Conservation (phyloP, 1,140 invertebrate species). For the Brachionus paranguensis region DNA sequence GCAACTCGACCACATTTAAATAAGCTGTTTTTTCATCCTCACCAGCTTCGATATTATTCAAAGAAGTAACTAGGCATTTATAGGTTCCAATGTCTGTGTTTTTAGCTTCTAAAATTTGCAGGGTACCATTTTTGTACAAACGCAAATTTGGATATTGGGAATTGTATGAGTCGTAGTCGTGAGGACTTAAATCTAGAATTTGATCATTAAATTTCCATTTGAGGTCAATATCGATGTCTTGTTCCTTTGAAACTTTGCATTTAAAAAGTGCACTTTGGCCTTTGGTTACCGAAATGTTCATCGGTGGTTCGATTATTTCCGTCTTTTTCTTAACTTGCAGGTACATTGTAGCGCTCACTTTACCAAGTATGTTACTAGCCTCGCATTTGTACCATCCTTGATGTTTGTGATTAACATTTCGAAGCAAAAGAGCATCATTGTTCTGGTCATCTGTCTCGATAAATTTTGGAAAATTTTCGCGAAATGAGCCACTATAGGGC, state of each 20-base stretch:
- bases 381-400: conserved; percentile 32
- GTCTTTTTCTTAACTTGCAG: conserved; percentile 67
- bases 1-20: conserved; percentile 43
- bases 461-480: background rate
- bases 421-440: background rate
- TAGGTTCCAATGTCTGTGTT: conserved; percentile 58
- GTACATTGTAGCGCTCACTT: conserved; percentile 40
- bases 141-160: conserved; percentile 43
- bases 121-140: conserved; percentile 53
- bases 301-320: conserved; percentile 82
- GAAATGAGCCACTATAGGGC: background rate
- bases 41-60: conserved; percentile 63
- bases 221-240: conserved; percentile 77
- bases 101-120: conserved; percentile 55
- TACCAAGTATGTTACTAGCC: conserved; percentile 40
- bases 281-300: conserved; percentile 76
- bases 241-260: conserved; percentile 86
- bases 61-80: conserved; percentile 66
- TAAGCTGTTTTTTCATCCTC: conserved; percentile 77
- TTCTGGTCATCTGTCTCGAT: background rate
- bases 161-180: background rate
- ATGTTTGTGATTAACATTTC: background rate
- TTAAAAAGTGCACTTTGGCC: conserved; percentile 81
- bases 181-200: conserved; percentile 67
- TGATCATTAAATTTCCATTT: conserved; percentile 66